A percentile compares a stretch with the other conserved stretches of the same genome.
Evolutionary conservation across 2,113 vertebrate genomes (phyloP).

Genomic region (Pimephales promelas): DNA sequence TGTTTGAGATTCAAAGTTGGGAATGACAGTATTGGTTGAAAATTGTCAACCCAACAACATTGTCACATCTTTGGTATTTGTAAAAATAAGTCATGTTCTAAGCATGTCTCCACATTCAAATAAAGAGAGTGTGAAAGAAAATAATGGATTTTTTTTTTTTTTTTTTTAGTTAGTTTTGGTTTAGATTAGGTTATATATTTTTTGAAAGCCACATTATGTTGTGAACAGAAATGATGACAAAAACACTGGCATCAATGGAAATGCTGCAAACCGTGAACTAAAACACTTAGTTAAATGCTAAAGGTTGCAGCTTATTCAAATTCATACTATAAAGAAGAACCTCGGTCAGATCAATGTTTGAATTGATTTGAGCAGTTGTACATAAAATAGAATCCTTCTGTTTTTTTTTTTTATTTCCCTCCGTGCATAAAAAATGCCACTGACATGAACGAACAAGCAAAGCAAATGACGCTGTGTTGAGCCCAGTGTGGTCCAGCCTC

Average conservation of each 20-base stretch:
- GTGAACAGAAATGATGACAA: slow-evolving; percentile 54
- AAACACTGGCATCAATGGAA: slow-evolving; percentile 57
- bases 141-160: not conserved
- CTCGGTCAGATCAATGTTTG: slow-evolving; percentile 31
- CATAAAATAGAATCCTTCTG: slow-evolving; percentile 55
- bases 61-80: not conserved
- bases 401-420: slow-evolving; percentile 48
- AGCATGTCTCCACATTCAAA: slow-evolving; percentile 32
- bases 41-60: not conserved
- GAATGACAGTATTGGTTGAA: not conserved
- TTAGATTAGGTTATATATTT: not conserved
- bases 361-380: slow-evolving; percentile 47
- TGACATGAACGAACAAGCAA: slow-evolving; percentile 55
- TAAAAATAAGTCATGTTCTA: not conserved
- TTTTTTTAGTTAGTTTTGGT: not conserved
- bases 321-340: slow-evolving; percentile 50
- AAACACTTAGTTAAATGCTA: slow-evolving; percentile 30
- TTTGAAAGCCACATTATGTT: slow-evolving; percentile 16
- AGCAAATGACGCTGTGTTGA: slow-evolving; percentile 53
- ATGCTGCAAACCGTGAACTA: slow-evolving; percentile 40
- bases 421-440: slow-evolving; percentile 47
- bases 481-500: slow-evolving; percentile 40
- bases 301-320: slow-evolving; percentile 48
- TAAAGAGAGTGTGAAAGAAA: slow-evolving; percentile 12
- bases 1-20: not conserved